Evolutionary conservation across 2,113 vertebrate species (phyloP).

Genomic region (Tetrax tetrax): DNA sequence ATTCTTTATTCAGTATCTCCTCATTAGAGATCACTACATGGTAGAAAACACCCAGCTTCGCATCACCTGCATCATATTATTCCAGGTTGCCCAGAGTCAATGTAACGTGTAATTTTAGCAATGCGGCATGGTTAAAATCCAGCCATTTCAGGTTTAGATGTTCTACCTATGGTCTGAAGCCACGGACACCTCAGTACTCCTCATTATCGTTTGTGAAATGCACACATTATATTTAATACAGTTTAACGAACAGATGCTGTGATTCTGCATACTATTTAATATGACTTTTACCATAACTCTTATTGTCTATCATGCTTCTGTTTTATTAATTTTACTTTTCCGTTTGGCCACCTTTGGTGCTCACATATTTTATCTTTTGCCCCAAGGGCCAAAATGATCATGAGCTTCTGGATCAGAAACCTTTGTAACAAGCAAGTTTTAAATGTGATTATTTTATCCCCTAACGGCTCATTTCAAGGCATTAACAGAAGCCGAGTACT

Average conservation of each 20-base stretch:
- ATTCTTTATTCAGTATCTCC: background rate
- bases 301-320: background rate
- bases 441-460: background rate
- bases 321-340: background rate
- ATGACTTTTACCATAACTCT: background rate
- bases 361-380: background rate
- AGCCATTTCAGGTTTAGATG: background rate
- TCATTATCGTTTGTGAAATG: background rate
- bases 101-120: background rate
- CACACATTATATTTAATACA: background rate
- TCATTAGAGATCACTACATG: background rate
- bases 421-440: background rate
- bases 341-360: background rate
- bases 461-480: background rate
- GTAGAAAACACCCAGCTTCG: background rate
- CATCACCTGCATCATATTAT: background rate
- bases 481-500: conserved; percentile 14
- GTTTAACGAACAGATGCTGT: background rate
- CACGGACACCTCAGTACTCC: background rate
- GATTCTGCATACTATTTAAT: background rate
- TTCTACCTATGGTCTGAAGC: background rate
- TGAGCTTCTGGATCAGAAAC: background rate
- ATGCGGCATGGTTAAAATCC: background rate
- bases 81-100: background rate
- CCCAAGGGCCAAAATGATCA: background rate